Evolutionary conservation across 30 jellyfish, hydroid and myxozoan genomes (phyloP).

Genomic region (Aurelia sp.): DNA sequence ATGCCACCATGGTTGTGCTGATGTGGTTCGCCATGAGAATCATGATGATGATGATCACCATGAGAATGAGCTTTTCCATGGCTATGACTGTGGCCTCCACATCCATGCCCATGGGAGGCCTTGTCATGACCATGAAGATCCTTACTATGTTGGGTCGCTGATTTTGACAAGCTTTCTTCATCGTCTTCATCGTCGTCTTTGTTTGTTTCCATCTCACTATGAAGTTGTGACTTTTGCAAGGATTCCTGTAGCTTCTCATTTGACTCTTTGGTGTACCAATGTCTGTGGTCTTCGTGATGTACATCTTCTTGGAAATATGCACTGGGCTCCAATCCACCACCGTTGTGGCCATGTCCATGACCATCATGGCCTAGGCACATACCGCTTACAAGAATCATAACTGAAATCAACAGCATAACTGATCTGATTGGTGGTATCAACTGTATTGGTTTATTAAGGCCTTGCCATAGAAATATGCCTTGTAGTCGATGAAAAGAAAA

Average conservation of each 20-base stretch:
- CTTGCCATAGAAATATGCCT: no score
- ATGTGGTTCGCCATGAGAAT: slow-evolving; percentile 30
- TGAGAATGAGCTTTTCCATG: slow-evolving; percentile 66
- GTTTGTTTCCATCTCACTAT: neutral
- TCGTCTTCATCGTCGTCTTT: neutral
- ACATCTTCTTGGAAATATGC: slow-evolving; percentile 83
- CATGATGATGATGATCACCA: slow-evolving; percentile 50
- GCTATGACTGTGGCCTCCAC: slow-evolving; percentile 35
- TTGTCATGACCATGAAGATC: slow-evolving; percentile 35
- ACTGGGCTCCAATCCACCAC: neutral
- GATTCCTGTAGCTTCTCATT: slow-evolving; percentile 57
- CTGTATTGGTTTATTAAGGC: no score
- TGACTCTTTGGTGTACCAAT: slow-evolving; percentile 89
- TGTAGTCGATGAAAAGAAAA: no score
- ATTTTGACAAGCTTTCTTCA: neutral
- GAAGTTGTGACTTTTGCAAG: slow-evolving; percentile 14
- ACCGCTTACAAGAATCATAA: no score
- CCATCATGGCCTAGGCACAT: slow-evolving; percentile 33
- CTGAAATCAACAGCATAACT: no score
- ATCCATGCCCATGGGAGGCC: slow-evolving; percentile 44
- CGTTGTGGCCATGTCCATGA: slow-evolving; percentile 49
- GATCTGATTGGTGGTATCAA: no score
- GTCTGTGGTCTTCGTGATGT: slow-evolving; percentile 72
- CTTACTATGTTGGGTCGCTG: neutral
- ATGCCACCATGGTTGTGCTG: slow-evolving; percentile 29